phyloP scores from a whole-genome alignment of 2,888 invertebrate species.

The Melikaiella ostensackeni region DNA sequence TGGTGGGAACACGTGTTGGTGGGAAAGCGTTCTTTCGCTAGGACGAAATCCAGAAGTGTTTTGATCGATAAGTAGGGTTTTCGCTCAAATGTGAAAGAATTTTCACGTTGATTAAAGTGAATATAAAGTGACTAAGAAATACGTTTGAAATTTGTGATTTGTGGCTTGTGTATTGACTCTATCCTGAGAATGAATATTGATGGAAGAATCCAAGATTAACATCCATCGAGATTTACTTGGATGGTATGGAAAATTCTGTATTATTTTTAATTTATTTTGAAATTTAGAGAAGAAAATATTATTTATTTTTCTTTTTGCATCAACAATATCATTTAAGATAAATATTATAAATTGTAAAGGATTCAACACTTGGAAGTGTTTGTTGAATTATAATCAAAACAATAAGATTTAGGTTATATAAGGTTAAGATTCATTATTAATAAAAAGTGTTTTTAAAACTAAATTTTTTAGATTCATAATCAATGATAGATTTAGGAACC shows the following conservation, averaged over 20 bases:
- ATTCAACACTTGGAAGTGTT: too few relatives aligned
- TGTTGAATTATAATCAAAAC: too few relatives aligned
- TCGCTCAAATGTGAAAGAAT: neutral
- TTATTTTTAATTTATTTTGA: neutral
- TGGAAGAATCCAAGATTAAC: neutral
- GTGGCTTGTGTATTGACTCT: conserved; percentile 7
- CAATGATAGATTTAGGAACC: too few relatives aligned
- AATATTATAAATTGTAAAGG: too few relatives aligned
- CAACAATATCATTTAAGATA: too few relatives aligned
- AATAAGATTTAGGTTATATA: too few relatives aligned
- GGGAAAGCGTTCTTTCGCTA: neutral
- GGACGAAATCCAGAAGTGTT: conserved; percentile 9
- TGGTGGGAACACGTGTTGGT: neutral
- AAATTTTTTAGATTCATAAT: too few relatives aligned
- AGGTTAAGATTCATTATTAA: too few relatives aligned
- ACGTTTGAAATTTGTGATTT: neutral
- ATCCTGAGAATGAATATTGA: neutral
- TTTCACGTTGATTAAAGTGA: conserved; percentile 10
- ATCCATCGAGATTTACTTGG: neutral
- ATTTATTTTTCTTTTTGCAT: too few relatives aligned
- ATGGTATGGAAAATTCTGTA: neutral
- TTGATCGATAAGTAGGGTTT: conserved; percentile 5
- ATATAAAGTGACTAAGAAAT: conserved; percentile 12
- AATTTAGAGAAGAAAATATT: too few relatives aligned
- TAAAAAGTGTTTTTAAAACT: too few relatives aligned